Base-by-base conservation (phyloP, 2,888 invertebrate genomes). In the Isotomurus palustris region DNA sequence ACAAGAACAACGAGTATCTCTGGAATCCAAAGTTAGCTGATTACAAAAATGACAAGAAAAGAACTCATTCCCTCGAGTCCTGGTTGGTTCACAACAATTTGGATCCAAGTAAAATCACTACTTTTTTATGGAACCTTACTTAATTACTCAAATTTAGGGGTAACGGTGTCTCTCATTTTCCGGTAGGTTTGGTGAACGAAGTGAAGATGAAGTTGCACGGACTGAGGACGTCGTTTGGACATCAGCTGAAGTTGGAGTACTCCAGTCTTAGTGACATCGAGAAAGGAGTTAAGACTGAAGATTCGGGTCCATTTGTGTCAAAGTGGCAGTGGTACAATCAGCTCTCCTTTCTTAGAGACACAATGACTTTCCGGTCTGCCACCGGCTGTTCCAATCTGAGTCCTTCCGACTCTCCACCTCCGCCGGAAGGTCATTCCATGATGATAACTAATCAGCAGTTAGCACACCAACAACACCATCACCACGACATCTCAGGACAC, bases 311-410 rank as follows among this genome's bases (percentile, higher is more conserved):
- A 21, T 58, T 56, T 32, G 41, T 45, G 5, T 64, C 64, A 21
- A 64, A 64, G 21, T 64, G 64, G 64, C 64, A 64, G 40, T 64
- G 64, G 64, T 64, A 64, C 36, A 32, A 60, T 50, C 60, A 64
- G 19, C 58, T 64, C 12, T 58, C 58, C 0, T 64, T 64, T 47
- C 47, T 64, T 24, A 64, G 60, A 32, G 64, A 64, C 14, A 60
- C 64, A 12, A 60, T 64, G 56, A 58, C 57, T n/a, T 64, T 64
- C 36, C 58, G 64, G 6, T 57, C 57, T 3, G 32, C 49, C 22
- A 14, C 32, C 4, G 35, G 35, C n/a, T 35, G 35, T 49, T 10
- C 22, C 6, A 32, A 25, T 35, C 32, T 35, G 4, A 49, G 49
- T 35, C 49, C 49, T 4, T 10, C 6, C 8, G 49, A 49, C 29